These are phyloP conservation scores for Lucifuga dentata DNA, from an alignment of 2,113 vertebrate species.

Conservation along the genomic window DNA sequence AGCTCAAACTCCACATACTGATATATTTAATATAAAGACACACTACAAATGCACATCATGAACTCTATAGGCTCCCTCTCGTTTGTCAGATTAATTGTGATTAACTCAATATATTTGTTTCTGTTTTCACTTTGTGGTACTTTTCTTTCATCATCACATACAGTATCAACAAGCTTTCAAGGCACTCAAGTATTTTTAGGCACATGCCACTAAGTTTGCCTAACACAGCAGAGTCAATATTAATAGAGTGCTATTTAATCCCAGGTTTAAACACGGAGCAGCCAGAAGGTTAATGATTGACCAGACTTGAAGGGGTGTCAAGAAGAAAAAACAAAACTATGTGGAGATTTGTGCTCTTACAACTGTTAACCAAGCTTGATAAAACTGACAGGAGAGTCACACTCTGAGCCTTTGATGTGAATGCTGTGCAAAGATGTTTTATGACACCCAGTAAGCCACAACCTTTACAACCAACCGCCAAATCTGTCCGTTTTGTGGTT, in stretches of 20 bases:
- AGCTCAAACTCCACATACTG: neutral
- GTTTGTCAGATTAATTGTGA: slow-evolving; percentile 5
- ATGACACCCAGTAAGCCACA: slow-evolving; percentile 24
- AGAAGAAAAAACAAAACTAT: slow-evolving; percentile 51
- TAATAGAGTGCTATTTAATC: slow-evolving; percentile 78
- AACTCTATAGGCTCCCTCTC: slow-evolving; percentile 4
- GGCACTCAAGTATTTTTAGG: slow-evolving; percentile 73
- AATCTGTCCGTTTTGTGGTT: too few relatives aligned
- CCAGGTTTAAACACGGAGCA: slow-evolving; percentile 74
- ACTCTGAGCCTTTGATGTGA: slow-evolving; percentile 42
- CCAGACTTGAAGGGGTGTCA: slow-evolving; percentile 59
- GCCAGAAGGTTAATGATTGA: slow-evolving; percentile 74
- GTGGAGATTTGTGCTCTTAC: slow-evolving; percentile 43
- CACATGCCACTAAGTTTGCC: slow-evolving; percentile 72
- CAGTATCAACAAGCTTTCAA: slow-evolving; percentile 66
- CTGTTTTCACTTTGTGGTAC: neutral
- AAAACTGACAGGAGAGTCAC: slow-evolving; percentile 37
- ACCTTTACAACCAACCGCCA: too few relatives aligned
- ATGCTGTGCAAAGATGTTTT: slow-evolving; percentile 51
- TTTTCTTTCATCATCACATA: slow-evolving; percentile 58
- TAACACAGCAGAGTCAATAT: slow-evolving; percentile 80
- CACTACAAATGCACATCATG: too few relatives aligned
- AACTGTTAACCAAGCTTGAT: slow-evolving; percentile 47
- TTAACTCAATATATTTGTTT: neutral
- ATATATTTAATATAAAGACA: too few relatives aligned